Conservation (phyloP, 2,888 invertebrate genomes). For the Lasioglossum lativentre region DNA sequence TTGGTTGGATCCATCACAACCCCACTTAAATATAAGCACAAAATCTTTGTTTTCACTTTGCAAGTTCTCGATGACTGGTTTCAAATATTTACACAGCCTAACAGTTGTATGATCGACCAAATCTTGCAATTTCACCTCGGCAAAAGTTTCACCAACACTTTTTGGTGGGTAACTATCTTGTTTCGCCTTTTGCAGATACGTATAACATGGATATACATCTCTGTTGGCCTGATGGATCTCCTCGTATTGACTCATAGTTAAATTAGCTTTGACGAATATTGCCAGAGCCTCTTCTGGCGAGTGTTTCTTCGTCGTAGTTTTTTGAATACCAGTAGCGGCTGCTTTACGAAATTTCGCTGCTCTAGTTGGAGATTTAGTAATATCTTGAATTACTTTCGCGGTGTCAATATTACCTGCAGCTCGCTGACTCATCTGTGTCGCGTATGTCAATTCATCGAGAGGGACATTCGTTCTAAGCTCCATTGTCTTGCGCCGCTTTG, state of each 20-base stretch:
- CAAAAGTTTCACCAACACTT: not conserved
- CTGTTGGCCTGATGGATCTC: not conserved
- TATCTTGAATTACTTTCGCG: too few species aligned
- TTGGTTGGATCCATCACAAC: not conserved
- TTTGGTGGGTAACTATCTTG: not conserved
- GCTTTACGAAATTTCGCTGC: too few species aligned
- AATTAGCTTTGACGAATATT: not conserved
- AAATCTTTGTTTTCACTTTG: not conserved
- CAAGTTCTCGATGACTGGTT: not conserved
- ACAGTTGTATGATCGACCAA: not conserved
- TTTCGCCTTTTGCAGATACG: not conserved
- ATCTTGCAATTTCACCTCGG: slow-evolving; percentile 10
- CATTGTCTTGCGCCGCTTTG: too few species aligned
- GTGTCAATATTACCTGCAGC: too few species aligned
- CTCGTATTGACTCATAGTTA: not conserved
- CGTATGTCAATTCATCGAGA: too few species aligned
- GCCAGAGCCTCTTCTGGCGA: not conserved
- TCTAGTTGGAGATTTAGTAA: too few species aligned
- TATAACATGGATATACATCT: not conserved
- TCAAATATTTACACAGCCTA: not conserved
- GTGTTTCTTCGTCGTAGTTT: too few species aligned
- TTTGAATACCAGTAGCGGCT: too few species aligned
- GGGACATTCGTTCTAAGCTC: not conserved
- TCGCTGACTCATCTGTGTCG: too few species aligned
- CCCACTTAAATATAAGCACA: not conserved